Conservation (phyloP, 2,888 invertebrate genomes). For the Sussaba pulchella region DNA sequence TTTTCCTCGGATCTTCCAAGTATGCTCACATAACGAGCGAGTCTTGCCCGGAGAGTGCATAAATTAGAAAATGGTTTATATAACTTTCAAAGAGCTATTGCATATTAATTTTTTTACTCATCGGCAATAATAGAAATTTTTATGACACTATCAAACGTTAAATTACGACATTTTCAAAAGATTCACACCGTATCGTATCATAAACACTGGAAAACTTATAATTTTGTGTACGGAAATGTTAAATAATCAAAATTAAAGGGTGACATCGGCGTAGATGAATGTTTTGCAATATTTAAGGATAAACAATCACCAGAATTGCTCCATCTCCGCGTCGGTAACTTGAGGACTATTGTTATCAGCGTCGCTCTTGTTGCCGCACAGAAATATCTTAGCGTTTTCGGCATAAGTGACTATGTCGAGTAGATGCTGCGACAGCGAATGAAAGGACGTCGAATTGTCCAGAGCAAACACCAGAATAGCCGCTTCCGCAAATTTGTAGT, state of each 20-base stretch:
- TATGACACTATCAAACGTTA: no score
- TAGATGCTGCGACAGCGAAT: conserved; percentile 95
- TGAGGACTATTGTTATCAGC: conserved; percentile 90
- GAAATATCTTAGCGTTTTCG: conserved; percentile 97
- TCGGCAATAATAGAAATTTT: no score
- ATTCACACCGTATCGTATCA: no score
- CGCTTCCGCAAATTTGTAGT: conserved; percentile 98
- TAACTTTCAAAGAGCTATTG: no score
- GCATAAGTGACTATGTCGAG: conserved; percentile 97
- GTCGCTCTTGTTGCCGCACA: conserved; percentile 97
- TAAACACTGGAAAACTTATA: no score
- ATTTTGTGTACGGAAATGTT: not conserved
- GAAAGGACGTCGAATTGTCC: conserved; percentile 96
- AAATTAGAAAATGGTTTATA: no score
- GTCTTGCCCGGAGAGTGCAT: no score
- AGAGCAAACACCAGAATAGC: conserved; percentile 96
- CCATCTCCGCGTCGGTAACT: conserved; percentile 94
- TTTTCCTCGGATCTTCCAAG: no score
- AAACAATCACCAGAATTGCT: conserved; percentile 90
- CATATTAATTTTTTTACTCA: no score
- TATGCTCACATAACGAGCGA: no score
- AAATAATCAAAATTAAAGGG: not conserved
- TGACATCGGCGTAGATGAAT: not conserved
- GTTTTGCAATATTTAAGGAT: not conserved
- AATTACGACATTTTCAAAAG: no score